phyloP scores from a whole-genome alignment of 2,113 vertebrate genomes.

The Accipiter cooperii region DNA sequence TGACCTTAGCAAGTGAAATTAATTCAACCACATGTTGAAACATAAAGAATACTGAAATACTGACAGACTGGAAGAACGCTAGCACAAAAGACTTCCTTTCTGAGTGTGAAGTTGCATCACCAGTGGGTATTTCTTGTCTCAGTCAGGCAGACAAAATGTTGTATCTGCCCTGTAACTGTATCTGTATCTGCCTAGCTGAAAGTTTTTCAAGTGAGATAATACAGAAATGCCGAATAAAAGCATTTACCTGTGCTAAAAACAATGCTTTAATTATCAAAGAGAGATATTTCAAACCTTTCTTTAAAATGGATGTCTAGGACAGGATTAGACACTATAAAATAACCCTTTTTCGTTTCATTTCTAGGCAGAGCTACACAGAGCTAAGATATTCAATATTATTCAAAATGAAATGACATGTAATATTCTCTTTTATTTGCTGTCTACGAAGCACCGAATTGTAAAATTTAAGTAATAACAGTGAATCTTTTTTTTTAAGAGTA shows the following conservation, averaged over 20 bases:
- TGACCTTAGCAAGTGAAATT: background rate
- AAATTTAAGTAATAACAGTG: background rate
- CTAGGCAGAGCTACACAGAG: background rate
- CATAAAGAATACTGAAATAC: background rate
- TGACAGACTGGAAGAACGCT: background rate
- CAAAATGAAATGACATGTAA: background rate
- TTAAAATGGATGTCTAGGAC: background rate
- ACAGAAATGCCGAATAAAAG: background rate
- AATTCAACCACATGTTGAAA: background rate
- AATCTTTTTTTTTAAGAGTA: background rate
- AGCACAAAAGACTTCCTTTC: background rate
- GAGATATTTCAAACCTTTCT: background rate
- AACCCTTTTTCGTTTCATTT: background rate
- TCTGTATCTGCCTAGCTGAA: background rate
- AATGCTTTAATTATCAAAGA: background rate
- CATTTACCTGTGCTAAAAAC: background rate
- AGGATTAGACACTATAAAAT: background rate
- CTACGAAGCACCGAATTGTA: background rate
- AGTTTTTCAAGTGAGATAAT: background rate
- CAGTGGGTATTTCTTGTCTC: background rate
- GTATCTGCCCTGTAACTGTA: background rate
- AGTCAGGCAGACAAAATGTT: background rate
- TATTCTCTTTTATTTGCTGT: background rate
- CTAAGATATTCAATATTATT: background rate
- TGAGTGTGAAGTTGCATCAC: background rate